These are phyloP conservation scores for Tarsius wallacei DNA, from an alignment of 2,797 vertebrate genomes.

Conservation along the genomic window DNA sequence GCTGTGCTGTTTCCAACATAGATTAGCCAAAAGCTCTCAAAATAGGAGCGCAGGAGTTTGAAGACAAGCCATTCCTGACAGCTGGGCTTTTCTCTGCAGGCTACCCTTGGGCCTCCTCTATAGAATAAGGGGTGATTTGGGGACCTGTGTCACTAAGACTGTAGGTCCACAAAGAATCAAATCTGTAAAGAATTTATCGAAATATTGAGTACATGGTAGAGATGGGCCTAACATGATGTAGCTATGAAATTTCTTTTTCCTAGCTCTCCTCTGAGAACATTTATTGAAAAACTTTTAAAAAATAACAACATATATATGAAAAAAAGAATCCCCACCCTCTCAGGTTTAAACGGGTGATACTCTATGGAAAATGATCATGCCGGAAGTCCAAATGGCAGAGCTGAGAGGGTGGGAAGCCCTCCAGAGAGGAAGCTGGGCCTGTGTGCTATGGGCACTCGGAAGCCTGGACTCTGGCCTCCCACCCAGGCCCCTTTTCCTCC, in stretches of 20 bases:
- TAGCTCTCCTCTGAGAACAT: not conserved
- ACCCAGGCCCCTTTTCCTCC: too few relatives aligned
- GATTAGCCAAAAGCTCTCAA: not conserved
- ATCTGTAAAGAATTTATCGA: not conserved
- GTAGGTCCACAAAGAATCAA: not conserved
- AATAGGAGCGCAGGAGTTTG: not conserved
- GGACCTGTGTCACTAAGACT: not conserved
- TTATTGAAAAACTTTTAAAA: not conserved
- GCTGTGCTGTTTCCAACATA: not conserved
- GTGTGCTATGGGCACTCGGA: not conserved
- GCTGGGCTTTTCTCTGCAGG: too few relatives aligned
- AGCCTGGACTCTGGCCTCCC: not conserved
- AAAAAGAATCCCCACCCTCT: not conserved
- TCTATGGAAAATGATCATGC: not conserved
- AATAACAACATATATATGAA: not conserved
- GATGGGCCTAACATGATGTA: not conserved
- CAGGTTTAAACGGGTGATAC: not conserved
- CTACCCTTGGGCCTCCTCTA: not conserved
- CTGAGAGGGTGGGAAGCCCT: not conserved
- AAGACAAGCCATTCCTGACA: fast-evolving
- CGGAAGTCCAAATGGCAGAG: too few relatives aligned
- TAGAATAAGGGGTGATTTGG: not conserved
- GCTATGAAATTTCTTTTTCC: not conserved
- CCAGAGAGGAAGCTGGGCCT: not conserved
- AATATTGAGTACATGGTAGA: not conserved